Evolutionary conservation across 2,113 vertebrate genomes (phyloP).

Genomic region (Scartelaos histophorus): DNA sequence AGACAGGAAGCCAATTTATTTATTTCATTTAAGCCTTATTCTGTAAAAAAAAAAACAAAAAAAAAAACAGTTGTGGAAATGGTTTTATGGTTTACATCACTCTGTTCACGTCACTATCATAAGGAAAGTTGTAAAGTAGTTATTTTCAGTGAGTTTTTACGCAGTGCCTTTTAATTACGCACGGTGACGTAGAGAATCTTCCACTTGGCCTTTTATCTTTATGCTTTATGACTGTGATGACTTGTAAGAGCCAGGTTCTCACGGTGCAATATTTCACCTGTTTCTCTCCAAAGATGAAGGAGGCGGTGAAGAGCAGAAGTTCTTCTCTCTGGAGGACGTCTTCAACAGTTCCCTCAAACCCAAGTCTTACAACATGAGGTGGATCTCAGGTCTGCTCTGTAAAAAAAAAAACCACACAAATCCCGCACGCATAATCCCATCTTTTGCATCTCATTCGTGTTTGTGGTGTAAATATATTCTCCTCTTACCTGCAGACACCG

Average conservation of each 20-base stretch:
- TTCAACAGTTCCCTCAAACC: constrained; percentile 84
- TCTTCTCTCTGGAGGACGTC: constrained; percentile 85
- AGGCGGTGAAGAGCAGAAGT: neutral
- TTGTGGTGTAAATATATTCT: neutral
- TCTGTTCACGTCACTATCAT: neutral
- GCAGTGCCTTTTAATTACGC: neutral
- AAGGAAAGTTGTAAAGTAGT: neutral
- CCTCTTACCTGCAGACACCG: constrained; percentile 51
- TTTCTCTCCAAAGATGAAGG: constrained; percentile 48
- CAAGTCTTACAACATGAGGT: constrained; percentile 83
- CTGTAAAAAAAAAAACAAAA: neutral
- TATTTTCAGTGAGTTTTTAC: neutral
- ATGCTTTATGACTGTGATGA: constrained; percentile 3
- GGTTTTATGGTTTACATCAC: neutral
- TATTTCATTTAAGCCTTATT: too few species aligned
- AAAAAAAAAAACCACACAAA: neutral
- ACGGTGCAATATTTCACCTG: neutral
- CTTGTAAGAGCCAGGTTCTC: neutral
- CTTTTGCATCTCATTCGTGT: too few species aligned
- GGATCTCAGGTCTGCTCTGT: constrained; percentile 87
- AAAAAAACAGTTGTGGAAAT: neutral
- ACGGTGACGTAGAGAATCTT: constrained; percentile 13
- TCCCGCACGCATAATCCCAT: neutral
- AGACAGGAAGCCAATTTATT: neutral
- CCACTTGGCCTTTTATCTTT: neutral